Percentiles rank a stretch among this genome's conserved stretches.
Conservation (phyloP, 2,888 invertebrate species). For the Gonocerus acuteangulatus region DNA sequence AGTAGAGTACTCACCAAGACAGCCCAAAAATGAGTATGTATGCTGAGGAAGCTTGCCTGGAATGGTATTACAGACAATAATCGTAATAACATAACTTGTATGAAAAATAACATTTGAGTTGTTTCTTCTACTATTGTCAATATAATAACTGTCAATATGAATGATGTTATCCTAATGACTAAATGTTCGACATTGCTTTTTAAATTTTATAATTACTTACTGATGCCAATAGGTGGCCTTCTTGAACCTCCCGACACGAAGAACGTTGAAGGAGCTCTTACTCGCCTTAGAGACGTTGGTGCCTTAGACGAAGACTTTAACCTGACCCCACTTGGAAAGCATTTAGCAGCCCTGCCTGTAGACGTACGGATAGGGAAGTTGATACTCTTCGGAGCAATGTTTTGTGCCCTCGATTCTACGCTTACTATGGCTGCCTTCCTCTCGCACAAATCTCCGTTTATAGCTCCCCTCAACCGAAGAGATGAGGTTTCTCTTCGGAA, state of each 20-base stretch:
- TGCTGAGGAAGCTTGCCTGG: too few species aligned
- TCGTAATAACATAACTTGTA: too few species aligned
- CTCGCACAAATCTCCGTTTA: constrained; percentile 71
- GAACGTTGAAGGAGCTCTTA: constrained; percentile 60
- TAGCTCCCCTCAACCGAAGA: constrained; percentile 64
- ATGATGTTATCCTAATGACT: too few species aligned
- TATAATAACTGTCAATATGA: too few species aligned
- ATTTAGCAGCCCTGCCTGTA: constrained; percentile 80
- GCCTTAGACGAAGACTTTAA: constrained; percentile 67
- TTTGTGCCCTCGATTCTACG: constrained; percentile 85
- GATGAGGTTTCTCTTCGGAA: constrained; percentile 63
- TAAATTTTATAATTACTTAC: too few species aligned
- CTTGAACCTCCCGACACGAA: constrained; percentile 65
- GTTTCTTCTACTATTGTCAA: too few species aligned
- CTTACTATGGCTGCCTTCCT: constrained; percentile 81
- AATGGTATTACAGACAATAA: too few species aligned
- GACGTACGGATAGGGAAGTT: constrained; percentile 88
- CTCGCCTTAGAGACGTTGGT: constrained; percentile 65
- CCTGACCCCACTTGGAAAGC: constrained; percentile 78
- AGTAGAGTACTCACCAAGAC: too few species aligned
- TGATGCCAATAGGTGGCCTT: constrained; percentile 25
- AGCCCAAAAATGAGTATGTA: too few species aligned
- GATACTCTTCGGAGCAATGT: constrained; percentile 83
- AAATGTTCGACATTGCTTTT: too few species aligned
- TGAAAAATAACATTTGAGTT: too few species aligned